phyloP scores from a whole-genome alignment of 2,113 vertebrate genomes.

The Lethenteron reissneri region DNA sequence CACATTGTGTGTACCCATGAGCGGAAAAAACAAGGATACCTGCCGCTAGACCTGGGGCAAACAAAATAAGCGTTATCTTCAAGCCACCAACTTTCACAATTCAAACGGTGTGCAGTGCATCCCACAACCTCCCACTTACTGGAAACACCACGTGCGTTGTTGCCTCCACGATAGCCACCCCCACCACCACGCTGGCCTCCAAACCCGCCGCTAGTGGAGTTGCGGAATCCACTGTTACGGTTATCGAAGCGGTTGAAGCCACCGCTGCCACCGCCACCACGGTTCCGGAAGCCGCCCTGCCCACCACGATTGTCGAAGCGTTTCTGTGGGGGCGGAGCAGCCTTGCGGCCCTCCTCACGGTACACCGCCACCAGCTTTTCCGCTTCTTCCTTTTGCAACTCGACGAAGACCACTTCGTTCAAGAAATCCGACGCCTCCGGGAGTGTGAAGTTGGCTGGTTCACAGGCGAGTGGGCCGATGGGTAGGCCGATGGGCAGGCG shows the following conservation, averaged over 20 bases:
- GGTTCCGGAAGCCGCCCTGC: conserved; percentile 28
- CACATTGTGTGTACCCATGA: background rate
- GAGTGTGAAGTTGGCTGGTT: conserved; percentile 49
- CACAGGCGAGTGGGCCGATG: too few species aligned
- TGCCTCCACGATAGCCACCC: conserved; percentile 12
- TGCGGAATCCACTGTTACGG: conserved; percentile 35
- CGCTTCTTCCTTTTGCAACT: conserved; percentile 47
- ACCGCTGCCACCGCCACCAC: conserved; percentile 11
- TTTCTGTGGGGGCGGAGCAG: conserved; percentile 55
- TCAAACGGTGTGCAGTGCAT: background rate
- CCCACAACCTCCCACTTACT: background rate
- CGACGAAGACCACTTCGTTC: conserved; percentile 37
- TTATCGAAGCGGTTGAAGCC: conserved; percentile 49
- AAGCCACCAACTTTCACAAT: background rate
- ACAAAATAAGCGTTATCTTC: background rate
- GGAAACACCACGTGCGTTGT: background rate
- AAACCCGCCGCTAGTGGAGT: conserved; percentile 27
- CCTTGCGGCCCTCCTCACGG: conserved; percentile 59
- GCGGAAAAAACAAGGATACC: background rate
- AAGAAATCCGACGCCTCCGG: conserved; percentile 58
- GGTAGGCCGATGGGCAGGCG: background rate
- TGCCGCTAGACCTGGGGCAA: background rate
- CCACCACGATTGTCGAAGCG: conserved; percentile 48
- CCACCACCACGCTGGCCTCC: conserved; percentile 15
- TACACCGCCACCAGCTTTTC: conserved; percentile 48